Conservation (phyloP, 1,140 invertebrate species). For the Arion vulgaris region DNA sequence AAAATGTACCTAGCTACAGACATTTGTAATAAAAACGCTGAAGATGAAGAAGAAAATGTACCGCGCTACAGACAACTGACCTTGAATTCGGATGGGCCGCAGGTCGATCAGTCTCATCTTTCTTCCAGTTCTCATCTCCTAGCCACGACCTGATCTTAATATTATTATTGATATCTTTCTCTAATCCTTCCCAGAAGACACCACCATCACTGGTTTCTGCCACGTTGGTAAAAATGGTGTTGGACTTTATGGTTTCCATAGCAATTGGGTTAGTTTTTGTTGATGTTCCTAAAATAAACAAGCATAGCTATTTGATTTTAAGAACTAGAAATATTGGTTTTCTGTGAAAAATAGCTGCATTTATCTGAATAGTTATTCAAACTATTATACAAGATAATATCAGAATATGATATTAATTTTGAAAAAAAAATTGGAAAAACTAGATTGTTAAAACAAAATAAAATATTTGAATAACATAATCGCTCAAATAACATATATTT, state of each 20-base stretch:
- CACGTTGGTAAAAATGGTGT: constrained; percentile 99
- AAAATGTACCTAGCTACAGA: too few relatives aligned
- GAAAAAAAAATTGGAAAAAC: too few relatives aligned
- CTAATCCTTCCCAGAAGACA: constrained; percentile 94
- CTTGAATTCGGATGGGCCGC: constrained; percentile 76
- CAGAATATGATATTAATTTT: too few relatives aligned
- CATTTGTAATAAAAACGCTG: too few relatives aligned
- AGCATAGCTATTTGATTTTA: not conserved
- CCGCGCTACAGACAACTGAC: constrained; percentile 78
- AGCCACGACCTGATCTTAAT: constrained; percentile 79
- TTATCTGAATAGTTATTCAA: not conserved
- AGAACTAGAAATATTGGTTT: not conserved
- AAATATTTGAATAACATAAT: too few relatives aligned
- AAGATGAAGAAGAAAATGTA: too few relatives aligned
- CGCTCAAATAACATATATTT: too few relatives aligned
- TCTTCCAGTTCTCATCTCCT: constrained; percentile 75
- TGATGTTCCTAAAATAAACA: constrained; percentile 80
- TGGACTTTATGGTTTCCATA: constrained; percentile 92
- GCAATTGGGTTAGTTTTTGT: constrained; percentile 95
- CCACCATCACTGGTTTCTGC: constrained; percentile 92
- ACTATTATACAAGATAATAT: too few relatives aligned
- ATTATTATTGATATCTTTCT: constrained; percentile 86
- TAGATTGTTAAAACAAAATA: too few relatives aligned
- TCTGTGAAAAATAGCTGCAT: too few relatives aligned
- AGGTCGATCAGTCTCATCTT: constrained; percentile 53